Evolutionary conservation across 1,140 invertebrate species (phyloP).

Genomic region (Oryctes rhinoceros): DNA sequence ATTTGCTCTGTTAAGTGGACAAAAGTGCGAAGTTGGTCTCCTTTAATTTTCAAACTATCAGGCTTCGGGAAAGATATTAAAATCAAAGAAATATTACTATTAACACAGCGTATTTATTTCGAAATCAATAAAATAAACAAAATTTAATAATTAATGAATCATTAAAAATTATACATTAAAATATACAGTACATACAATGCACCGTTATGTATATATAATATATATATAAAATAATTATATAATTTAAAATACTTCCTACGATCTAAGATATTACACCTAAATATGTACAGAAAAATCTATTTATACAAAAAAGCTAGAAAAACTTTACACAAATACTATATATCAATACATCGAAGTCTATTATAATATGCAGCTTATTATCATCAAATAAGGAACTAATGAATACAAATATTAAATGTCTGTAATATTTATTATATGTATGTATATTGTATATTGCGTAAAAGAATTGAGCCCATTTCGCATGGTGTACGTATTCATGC

Average conservation of each 20-base stretch:
- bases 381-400: conserved; percentile 27
- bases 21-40: too few relatives aligned
- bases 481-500: not conserved
- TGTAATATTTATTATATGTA: not conserved
- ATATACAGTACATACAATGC: not conserved
- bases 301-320: conserved; percentile 34
- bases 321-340: conserved; percentile 27
- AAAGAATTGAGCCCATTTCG: conserved; percentile 3
- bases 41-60: too few relatives aligned
- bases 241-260: conserved; percentile 20
- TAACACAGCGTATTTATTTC: conserved; percentile 32
- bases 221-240: conserved; percentile 34
- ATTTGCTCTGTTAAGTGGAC: too few relatives aligned
- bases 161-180: not conserved
- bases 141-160: conserved; percentile 16
- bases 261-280: not conserved
- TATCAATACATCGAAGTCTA: conserved; percentile 6
- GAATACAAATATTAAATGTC: conserved; percentile 19
- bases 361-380: conserved; percentile 18
- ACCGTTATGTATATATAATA: not conserved
- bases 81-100: too few relatives aligned
- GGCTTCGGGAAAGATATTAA: too few relatives aligned
- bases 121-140: conserved; percentile 22
- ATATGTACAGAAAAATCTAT: conserved; percentile 21
- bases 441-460: conserved; percentile 14